Evolutionary conservation across 1,140 invertebrate genomes (phyloP).

Genomic region (Polypedilum vanderplanki): DNA sequence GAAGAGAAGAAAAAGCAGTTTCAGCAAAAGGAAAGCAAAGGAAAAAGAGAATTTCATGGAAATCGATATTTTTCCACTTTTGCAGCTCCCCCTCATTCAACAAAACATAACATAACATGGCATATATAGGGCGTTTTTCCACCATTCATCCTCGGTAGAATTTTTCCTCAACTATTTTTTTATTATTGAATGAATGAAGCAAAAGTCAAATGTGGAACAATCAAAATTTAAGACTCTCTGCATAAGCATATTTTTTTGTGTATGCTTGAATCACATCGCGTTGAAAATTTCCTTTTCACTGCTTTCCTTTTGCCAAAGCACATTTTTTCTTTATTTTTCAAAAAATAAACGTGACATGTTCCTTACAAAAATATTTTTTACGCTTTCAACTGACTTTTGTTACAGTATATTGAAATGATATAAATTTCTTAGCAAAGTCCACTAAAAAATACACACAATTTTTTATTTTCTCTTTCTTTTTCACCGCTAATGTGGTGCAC

Average conservation of each 20-base stretch:
- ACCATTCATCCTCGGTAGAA: not conserved
- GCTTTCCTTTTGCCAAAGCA: not conserved
- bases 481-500: too few relatives aligned
- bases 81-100: slow-evolving; percentile 1
- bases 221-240: slow-evolving; percentile 5
- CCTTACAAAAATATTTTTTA: not conserved
- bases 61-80: slow-evolving; percentile 27
- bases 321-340: not conserved
- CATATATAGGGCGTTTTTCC: slow-evolving; percentile 21
- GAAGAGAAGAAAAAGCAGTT: slow-evolving; percentile 10
- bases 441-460: too few relatives aligned
- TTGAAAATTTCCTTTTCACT: not conserved
- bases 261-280: too few relatives aligned
- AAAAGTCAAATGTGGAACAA: not conserved
- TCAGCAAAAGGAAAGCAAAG: not conserved
- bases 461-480: too few relatives aligned
- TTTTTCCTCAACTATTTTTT: slow-evolving; percentile 13
- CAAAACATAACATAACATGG: not conserved
- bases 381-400: not conserved
- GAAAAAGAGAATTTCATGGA: slow-evolving; percentile 15
- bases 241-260: not conserved
- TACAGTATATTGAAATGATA: not conserved
- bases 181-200: not conserved
- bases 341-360: not conserved
- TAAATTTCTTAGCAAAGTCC: too few relatives aligned